Percentiles rank a stretch among this genome's conserved stretches.
phyloP scores from a whole-genome alignment of 2,888 invertebrate genomes.

The Agrotis clavis region DNA sequence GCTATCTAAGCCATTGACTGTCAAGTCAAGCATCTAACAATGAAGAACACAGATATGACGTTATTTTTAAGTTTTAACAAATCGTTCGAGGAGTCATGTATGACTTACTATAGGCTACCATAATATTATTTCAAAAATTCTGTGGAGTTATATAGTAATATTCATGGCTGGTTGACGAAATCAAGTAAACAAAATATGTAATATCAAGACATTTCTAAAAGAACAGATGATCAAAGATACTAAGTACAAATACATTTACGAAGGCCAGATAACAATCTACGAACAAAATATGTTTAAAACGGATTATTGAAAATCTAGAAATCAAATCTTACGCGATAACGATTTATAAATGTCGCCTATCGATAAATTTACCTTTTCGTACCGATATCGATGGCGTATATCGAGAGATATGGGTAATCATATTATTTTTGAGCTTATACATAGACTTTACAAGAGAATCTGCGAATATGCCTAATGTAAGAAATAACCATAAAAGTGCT shows the following conservation, averaged over 20 bases:
- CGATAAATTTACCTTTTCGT: conserved; percentile 43
- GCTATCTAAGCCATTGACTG: no score
- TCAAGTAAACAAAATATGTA: conserved; percentile 5
- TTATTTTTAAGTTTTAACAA: no score
- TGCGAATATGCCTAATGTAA: no score
- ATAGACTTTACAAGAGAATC: conserved; percentile 2
- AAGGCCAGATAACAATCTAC: conserved; percentile 59
- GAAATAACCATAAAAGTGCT: no score
- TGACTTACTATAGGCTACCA: no score
- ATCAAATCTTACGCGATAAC: conserved; percentile 59
- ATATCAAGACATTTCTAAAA: conserved; percentile 22
- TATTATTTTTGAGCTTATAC: conserved; percentile 20
- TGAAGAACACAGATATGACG: no score
- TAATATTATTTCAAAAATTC: no score
- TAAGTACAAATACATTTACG: conserved; percentile 27
- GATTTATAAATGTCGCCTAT: conserved; percentile 45
- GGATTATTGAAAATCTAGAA: conserved; percentile 61
- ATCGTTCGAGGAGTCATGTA: no score
- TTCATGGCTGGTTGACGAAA: background rate
- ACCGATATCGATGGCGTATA: conserved; percentile 20
- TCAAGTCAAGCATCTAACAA: no score
- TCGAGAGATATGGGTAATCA: conserved; percentile 37
- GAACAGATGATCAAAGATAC: conserved; percentile 40
- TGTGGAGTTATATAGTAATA: background rate
- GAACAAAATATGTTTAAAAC: conserved; percentile 61